Evolutionary conservation across 2,888 invertebrate species (phyloP).

Genomic region (Acronicta leporina): DNA sequence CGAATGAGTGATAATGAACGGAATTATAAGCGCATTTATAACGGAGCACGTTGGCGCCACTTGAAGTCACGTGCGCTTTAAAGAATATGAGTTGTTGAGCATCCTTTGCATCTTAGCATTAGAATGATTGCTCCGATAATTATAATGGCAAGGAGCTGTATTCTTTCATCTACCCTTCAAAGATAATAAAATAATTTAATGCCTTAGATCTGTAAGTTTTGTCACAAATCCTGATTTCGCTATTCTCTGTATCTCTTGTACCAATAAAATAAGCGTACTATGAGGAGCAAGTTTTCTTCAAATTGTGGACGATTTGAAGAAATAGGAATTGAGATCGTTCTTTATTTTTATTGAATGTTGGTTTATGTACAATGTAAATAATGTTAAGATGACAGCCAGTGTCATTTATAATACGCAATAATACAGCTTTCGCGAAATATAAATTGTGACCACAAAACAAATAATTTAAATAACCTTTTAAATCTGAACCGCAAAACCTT

Average conservation of each 20-base stretch:
- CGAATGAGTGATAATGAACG: slow-evolving; percentile 33
- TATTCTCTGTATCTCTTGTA: no score
- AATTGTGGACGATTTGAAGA: no score
- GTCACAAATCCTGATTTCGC: no score
- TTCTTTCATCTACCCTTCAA: background rate
- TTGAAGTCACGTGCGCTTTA: slow-evolving; percentile 30
- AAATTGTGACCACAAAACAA: slow-evolving; percentile 22
- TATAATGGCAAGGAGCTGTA: background rate
- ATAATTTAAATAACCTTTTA: slow-evolving; percentile 19
- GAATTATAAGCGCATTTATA: slow-evolving; percentile 31
- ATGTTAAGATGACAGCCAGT: no score
- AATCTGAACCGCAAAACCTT: slow-evolving; percentile 22
- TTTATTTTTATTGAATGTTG: no score
- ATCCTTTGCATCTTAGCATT: background rate
- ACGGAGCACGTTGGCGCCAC: slow-evolving; percentile 23
- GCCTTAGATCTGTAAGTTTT: no score
- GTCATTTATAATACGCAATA: background rate
- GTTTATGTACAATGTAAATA: no score
- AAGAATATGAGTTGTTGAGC: slow-evolving; percentile 24
- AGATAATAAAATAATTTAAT: no score
- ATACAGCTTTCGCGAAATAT: slow-evolving; percentile 8
- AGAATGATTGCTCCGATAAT: background rate
- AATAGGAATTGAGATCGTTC: no score
- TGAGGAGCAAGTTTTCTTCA: no score
- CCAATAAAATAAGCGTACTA: no score